Percentiles rank a stretch among this genome's conserved stretches.
Evolutionary conservation across 2,888 invertebrate species (phyloP).

Genomic region (Tachina lurida): DNA sequence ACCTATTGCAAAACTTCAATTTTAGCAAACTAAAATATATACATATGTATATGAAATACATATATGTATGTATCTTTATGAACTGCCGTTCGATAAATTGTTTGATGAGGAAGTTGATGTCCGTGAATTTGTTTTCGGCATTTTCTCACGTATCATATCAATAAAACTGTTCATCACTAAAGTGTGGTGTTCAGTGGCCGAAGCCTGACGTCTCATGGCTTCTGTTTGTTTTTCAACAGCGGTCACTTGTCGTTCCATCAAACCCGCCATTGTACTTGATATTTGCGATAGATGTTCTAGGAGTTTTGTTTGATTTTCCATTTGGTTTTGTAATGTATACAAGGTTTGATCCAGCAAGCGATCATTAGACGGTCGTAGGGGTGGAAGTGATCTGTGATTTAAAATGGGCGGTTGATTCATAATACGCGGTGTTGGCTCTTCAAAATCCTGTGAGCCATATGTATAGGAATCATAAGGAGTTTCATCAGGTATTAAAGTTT

Average conservation of each 20-base stretch:
- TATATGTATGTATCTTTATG: slow-evolving; percentile 28
- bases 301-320: slow-evolving; percentile 65
- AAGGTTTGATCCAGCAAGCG: slow-evolving; percentile 56
- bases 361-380: slow-evolving; percentile 22
- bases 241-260: slow-evolving; percentile 65
- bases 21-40: background rate
- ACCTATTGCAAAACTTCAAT: background rate
- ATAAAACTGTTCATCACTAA: slow-evolving; percentile 66
- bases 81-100: slow-evolving; percentile 54
- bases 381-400: slow-evolving; percentile 40
- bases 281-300: slow-evolving; percentile 63
- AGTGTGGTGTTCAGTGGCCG: slow-evolving; percentile 64
- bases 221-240: slow-evolving; percentile 69
- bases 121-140: slow-evolving; percentile 51
- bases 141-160: slow-evolving; percentile 67
- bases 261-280: slow-evolving; percentile 52
- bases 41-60: background rate
- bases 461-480: slow-evolving; percentile 35
- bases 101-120: slow-evolving; percentile 3
- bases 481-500: slow-evolving; percentile 61
- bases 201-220: slow-evolving; percentile 62
- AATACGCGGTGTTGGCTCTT: background rate
- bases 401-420: background rate
- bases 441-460: slow-evolving; percentile 14
- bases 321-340: slow-evolving; percentile 61